Conservation (phyloP, 2,888 invertebrate species). For the Lycocerus yunnanus region DNA sequence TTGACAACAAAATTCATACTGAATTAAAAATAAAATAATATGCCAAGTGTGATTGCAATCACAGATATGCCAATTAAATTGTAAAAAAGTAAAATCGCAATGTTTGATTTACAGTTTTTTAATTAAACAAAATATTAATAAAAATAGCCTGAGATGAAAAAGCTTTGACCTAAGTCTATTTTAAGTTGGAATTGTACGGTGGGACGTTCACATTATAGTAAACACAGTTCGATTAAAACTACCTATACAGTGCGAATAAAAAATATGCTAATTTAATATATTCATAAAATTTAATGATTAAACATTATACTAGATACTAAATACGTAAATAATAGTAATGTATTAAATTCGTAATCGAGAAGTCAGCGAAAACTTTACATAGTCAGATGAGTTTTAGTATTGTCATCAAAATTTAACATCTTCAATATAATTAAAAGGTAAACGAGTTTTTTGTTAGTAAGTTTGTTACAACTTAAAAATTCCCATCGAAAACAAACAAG, state of each 20-base stretch:
- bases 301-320: constrained; percentile 11
- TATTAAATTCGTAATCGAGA: neutral
- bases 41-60: neutral
- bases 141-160: neutral
- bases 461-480: constrained; percentile 21
- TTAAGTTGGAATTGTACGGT: neutral
- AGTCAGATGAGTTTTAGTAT: neutral
- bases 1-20: neutral
- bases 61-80: neutral
- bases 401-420: constrained; percentile 12
- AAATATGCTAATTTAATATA: neutral
- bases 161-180: neutral
- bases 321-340: constrained; percentile 19
- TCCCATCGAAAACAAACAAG: constrained; percentile 18
- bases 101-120: neutral
- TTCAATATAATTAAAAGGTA: constrained; percentile 13
- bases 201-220: neutral
- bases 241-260: neutral
- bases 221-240: neutral
- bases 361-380: neutral
- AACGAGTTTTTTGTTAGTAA: constrained; percentile 18
- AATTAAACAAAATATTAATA: neutral
- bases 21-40: too few species aligned
- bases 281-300: constrained; percentile 12
- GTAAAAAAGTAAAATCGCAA: neutral